Base-by-base conservation (phyloP, 2,797 vertebrate species). In the Paguma larvata region DNA sequence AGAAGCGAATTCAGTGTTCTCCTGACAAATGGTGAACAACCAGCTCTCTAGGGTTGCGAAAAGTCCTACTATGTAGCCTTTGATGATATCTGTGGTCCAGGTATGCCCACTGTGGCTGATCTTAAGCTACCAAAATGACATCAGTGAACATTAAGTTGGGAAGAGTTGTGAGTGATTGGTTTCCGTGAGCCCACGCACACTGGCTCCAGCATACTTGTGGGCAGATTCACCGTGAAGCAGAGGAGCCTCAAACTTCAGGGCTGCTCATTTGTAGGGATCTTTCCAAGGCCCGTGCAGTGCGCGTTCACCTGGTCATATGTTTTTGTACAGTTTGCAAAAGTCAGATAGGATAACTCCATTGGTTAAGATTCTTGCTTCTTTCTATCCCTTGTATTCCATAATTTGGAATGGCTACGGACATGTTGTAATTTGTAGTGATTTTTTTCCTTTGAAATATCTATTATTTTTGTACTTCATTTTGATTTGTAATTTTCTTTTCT, bases 401-500 rank as follows among this genome's bases (percentile, higher is more conserved):
- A 30, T 13, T 92, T 94, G 32, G 56, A 67, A 16, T 96, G 83
- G 38, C 70, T 21, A 25, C 21, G 38, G 56, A 23, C 62, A 63
- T 41, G 4, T 38, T 65, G 19, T 92, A n/a, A 79, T 85, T 85
- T 72, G 51, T n/a, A 44, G 32, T 38, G n/a, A 56, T 94, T 84
- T 82, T 46, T n/a, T 56, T 77, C 56, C 51, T 94, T 89, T 18
- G 62, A 89, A 95, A 89, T 86, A 75, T 83, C 14, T 34, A 32
- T 44, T 89, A 51, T 48, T 91, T 95, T 46, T 34, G 51, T 32
- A 46, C 44, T 41, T 84, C 59, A 84, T 86, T 92, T 85, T 86
- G 56, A 91, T 72, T 89, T 91, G 27, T 72, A 56, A 70, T 77
- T 93, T 80, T 84, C 11, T 46, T 95, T 86, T 68, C 11, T 32